Evolutionary conservation across 1,140 invertebrate genomes (phyloP).

Genomic region (Helicoverpa zea): DNA sequence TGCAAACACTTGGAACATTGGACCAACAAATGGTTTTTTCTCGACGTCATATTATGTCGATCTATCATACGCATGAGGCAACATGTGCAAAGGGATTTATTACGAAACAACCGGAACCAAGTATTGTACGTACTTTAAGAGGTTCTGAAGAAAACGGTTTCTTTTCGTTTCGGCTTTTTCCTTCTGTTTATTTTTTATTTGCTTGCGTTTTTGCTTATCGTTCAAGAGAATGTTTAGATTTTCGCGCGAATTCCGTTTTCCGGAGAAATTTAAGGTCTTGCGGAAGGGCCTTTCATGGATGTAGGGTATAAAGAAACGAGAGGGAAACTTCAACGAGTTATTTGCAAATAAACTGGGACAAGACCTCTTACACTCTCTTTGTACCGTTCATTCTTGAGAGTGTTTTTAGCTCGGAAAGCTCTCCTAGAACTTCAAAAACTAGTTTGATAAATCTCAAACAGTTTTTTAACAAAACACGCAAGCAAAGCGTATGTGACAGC

Average conservation of each 20-base stretch:
- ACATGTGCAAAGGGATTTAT: slow-evolving; percentile 49
- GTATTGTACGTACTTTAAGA: slow-evolving; percentile 25
- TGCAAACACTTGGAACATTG: slow-evolving; percentile 35
- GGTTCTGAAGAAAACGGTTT: slow-evolving; percentile 19
- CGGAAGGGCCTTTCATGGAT: slow-evolving; percentile 16
- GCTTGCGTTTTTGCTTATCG: slow-evolving; percentile 39
- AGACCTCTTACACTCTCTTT: slow-evolving; percentile 6
- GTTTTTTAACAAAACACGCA: background rate
- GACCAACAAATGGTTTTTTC: slow-evolving; percentile 5
- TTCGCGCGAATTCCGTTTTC: slow-evolving; percentile 23
- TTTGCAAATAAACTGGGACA: slow-evolving; percentile 16
- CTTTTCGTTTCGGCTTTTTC: slow-evolving; percentile 27
- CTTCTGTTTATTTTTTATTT: slow-evolving; percentile 43
- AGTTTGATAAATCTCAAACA: background rate
- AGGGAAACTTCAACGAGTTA: slow-evolving; percentile 10
- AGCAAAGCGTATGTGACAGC: background rate
- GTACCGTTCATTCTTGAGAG: background rate
- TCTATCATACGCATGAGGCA: slow-evolving; percentile 45
- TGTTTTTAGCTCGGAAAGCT: background rate
- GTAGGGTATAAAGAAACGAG: background rate
- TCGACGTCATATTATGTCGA: slow-evolving; percentile 44
- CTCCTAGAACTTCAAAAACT: background rate
- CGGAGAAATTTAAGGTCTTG: slow-evolving; percentile 20
- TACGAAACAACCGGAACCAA: slow-evolving; percentile 42
- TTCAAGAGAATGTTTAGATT: slow-evolving; percentile 24